Conservation (phyloP, 92 coral and sea anemone species). For the Actinernus sp. region DNA sequence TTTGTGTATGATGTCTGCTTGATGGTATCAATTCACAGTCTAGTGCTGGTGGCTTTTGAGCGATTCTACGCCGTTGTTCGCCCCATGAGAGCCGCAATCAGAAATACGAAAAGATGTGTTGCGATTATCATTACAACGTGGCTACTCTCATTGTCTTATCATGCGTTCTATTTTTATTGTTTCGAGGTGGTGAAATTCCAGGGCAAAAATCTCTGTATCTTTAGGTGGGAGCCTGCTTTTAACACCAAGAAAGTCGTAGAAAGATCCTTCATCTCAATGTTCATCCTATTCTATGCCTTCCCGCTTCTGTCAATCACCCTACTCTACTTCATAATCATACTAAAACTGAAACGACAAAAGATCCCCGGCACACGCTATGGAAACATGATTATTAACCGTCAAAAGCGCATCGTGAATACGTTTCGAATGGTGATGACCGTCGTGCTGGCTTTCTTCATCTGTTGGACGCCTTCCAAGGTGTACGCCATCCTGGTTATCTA, state of each 20-base stretch:
- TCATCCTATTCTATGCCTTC: conserved; percentile 22
- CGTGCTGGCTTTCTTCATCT: conserved; percentile 35
- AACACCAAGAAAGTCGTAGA: conserved; percentile 12
- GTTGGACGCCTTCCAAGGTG: conserved; percentile 38
- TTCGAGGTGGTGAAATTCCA: not conserved
- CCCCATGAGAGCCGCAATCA: conserved; percentile 56
- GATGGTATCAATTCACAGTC: conserved; percentile 71
- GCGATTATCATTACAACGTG: conserved; percentile 24
- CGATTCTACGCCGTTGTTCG: conserved; percentile 66
- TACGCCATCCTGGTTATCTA: not conserved
- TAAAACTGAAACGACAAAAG: conserved; percentile 38
- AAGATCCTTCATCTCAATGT: conserved; percentile 18
- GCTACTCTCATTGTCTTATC: conserved; percentile 19
- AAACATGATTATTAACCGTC: conserved; percentile 37
- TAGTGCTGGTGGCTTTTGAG: conserved; percentile 64
- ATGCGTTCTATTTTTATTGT: conserved; percentile 17
- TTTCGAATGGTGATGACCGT: conserved; percentile 54
- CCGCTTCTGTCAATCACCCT: conserved; percentile 32
- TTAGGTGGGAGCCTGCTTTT: conserved; percentile 27
- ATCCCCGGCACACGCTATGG: conserved; percentile 44
- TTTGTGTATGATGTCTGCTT: conserved; percentile 61
- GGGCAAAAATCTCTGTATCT: not conserved
- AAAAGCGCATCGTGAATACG: conserved; percentile 36
- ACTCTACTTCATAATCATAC: conserved; percentile 33
- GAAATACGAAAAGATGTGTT: conserved; percentile 31